Evolutionary conservation across 2,888 invertebrate species (phyloP).

Genomic region (Plemyria rubiginata): DNA sequence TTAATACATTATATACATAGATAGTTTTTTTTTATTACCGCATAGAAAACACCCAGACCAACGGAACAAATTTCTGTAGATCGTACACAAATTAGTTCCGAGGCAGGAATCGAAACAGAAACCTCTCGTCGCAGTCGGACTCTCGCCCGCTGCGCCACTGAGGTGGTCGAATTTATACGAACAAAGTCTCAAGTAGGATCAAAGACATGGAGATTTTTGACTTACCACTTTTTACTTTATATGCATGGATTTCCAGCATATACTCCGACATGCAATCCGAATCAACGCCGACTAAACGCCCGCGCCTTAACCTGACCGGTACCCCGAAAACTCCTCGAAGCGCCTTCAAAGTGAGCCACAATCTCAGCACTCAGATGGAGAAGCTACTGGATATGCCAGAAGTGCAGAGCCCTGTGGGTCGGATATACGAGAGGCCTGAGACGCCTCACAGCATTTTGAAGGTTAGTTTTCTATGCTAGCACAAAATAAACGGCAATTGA

Average conservation of each 20-base stretch:
- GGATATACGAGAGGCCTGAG: constrained; percentile 57
- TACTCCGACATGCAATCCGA: constrained; percentile 51
- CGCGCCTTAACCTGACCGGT: constrained; percentile 54
- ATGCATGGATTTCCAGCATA: constrained; percentile 48
- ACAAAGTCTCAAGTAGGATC: too few species aligned
- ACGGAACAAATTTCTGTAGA: too few species aligned
- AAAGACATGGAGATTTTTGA: too few species aligned
- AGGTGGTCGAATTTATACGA: too few species aligned
- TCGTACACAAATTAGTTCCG: too few species aligned
- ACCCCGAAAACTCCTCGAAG: constrained; percentile 56
- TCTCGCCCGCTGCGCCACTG: too few species aligned
- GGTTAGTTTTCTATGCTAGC: constrained; percentile 54
- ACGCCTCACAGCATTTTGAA: constrained; percentile 89
- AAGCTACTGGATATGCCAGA: constrained; percentile 84
- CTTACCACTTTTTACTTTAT: background rate
- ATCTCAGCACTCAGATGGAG: constrained; percentile 63
- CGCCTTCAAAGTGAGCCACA: constrained; percentile 44
- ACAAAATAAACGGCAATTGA: too few species aligned
- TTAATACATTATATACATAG: too few species aligned
- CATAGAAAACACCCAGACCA: too few species aligned
- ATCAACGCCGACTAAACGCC: constrained; percentile 67
- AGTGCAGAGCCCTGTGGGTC: constrained; percentile 60
- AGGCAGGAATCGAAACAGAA: too few species aligned
- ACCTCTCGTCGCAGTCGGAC: too few species aligned
- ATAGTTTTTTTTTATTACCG: too few species aligned